Evolutionary conservation across 2,888 invertebrate species (phyloP).

Genomic region (Nebria salina): DNA sequence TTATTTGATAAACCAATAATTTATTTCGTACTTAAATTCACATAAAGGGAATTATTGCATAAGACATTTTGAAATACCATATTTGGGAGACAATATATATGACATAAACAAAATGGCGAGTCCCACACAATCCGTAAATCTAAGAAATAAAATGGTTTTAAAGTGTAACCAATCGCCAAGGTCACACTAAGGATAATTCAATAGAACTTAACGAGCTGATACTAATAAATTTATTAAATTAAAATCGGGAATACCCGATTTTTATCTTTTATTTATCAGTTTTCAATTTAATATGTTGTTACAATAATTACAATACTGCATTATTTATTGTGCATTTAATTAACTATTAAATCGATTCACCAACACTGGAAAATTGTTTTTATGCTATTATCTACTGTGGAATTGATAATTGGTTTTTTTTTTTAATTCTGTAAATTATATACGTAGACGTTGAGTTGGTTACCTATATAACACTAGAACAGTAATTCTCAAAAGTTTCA

Average conservation of each 20-base stretch:
- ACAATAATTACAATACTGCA: not conserved
- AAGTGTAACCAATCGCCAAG: not conserved
- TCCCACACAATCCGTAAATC: not conserved
- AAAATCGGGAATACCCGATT: not conserved
- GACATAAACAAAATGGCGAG: not conserved
- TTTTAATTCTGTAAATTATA: not conserved
- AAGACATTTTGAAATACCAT: not conserved
- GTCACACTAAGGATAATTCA: not conserved
- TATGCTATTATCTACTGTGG: not conserved
- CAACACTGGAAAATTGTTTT: not conserved
- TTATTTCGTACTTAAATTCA: not conserved
- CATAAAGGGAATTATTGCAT: not conserved
- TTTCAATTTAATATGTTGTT: not conserved
- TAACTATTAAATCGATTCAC: not conserved
- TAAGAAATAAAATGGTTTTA: not conserved
- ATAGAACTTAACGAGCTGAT: not conserved
- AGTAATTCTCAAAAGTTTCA: not conserved
- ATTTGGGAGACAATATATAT: not conserved
- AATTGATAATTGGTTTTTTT: not conserved
- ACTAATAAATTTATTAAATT: not conserved
- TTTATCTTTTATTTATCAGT: not conserved
- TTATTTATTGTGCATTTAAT: not conserved
- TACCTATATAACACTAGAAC: not conserved
- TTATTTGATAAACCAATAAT: not conserved
- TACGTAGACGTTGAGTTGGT: not conserved